Base-by-base conservation (phyloP, 30 jellyfish, hydroid and myxozoan genomes). In the Nemopilema nomurai region DNA sequence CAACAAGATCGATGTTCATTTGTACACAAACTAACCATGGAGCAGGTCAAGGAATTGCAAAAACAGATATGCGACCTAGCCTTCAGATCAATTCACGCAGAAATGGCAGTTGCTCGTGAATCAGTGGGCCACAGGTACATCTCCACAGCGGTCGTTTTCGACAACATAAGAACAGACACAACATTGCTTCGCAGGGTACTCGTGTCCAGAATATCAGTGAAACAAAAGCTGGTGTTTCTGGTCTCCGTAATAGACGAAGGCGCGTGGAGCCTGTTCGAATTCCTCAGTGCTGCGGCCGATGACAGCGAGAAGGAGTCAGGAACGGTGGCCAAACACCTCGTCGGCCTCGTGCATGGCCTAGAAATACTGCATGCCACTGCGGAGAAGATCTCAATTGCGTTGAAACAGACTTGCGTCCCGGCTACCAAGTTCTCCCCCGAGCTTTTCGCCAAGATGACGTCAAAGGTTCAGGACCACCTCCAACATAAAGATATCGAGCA, bases 111-210 rank as follows among this genome's bases (percentile, higher is more conserved):
- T 16, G 71, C 71, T 1, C 21, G 41, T 18, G 23, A 4, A n/a
- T 16, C 18, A 28, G 28, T 33, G 6, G 84, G 71, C 49, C 32
- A 24, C 16, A 69, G 24, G 6, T 32, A 4, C 50, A 51, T 31
- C 1, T 32, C 71, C 8, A 74, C 84, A 1, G 71, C 84, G 1
- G 71, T 74, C 17, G 62, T 62, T 9, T 74, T 74, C 19, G 71
- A 74, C 71, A 41, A 74, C 51, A 7, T 74, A 32, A 69, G 71
- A 27, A 20, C 1, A 33, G 71, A 32, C 27, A 28, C 51, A 16
- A 26, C 29, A 8, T 16, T 18, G 21, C 51, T 74, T n/a, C 71
- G 65, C 4, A 13, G 65, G 1, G 4, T 62, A 6, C 70, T 74
- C n/a, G 71, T 49, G 1, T 16, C 64, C n/a, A 51, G 27, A 4